A percentile compares a stretch with the other conserved stretches of the same genome.
These are phyloP conservation scores for Andrena hattorfiana DNA, from an alignment of 2,888 invertebrate genomes.

Conservation along the genomic window DNA sequence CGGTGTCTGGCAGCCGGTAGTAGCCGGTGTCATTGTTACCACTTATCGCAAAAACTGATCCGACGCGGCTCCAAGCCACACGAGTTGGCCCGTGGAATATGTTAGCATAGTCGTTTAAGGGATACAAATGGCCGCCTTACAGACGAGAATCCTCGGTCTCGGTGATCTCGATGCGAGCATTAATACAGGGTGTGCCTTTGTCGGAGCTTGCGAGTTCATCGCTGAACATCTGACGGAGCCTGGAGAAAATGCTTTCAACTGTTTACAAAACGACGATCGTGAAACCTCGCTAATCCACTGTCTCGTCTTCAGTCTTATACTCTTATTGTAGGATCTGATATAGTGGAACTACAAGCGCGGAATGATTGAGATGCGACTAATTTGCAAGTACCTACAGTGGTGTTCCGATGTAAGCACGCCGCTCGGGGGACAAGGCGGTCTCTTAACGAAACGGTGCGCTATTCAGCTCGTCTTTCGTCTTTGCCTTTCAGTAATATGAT, in stretches of 20 bases:
- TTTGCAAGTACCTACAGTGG: neutral
- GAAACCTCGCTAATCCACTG: neutral
- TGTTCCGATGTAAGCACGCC: neutral
- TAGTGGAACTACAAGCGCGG: no score
- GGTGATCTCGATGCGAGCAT: slow-evolving; percentile 1
- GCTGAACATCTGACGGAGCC: neutral
- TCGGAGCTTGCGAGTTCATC: neutral
- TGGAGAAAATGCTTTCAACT: neutral
- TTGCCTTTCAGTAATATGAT: no score
- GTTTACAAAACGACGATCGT: neutral
- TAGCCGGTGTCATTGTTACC: slow-evolving; percentile 70
- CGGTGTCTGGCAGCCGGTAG: slow-evolving; percentile 45
- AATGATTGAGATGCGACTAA: no score
- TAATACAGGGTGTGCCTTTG: slow-evolving; percentile 6
- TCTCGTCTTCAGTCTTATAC: no score
- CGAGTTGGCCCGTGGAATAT: slow-evolving; percentile 67
- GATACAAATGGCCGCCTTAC: slow-evolving; percentile 16
- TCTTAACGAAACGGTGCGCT: no score
- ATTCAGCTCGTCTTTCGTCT: no score
- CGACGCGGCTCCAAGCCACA: slow-evolving; percentile 65
- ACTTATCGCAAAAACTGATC: slow-evolving; percentile 75
- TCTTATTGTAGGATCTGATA: no score
- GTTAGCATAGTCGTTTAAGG: slow-evolving; percentile 67
- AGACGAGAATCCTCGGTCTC: slow-evolving; percentile 7
- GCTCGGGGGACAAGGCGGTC: no score